Base-by-base conservation (phyloP, 2,888 invertebrate species). In the Petrolisthes manimaculis region DNA sequence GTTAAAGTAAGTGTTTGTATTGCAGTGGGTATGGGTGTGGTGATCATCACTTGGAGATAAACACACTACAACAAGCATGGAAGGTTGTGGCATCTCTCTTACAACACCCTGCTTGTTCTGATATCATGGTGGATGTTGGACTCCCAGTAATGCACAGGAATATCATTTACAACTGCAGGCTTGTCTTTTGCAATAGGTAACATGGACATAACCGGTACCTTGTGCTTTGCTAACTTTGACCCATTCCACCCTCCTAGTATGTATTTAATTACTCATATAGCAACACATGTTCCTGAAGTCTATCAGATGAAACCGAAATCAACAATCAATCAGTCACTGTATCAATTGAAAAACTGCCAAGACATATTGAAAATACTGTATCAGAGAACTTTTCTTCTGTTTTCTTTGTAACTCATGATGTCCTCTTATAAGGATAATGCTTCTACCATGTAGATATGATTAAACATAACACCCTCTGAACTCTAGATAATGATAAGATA, bases 101-200 rank as follows among this genome's bases (percentile, higher is more conserved):
- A 61, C 95, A 95, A 91, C 96, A 97, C 51, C 95, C 96, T 0
- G 94, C 95, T 51, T 97, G 97, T 92, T 95, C 96, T 92, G 97
- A 97, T 92, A 97, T 99, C 92, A 94, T 99, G 37, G 95, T 98
- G 90, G 98, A 99, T 93, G 97, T 99, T 18, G 99, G 99, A 12
- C 98, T 99, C 98, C 99, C 99, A 0, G 96, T 99, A 0, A 97
- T 97, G 95, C 98, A 98, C 93, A 96, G 97, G 92, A 97, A 98
- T 93, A 97, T 98, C 0, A 95, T 96, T 0, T 99, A 99, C 93
- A 99, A 99, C 93, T 99, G 99, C 93, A 95, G 98, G 89, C 96
- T 99, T 1, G 95, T 96, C 3, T 97, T 99, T 92, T 94, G 96
- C 0, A 99, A 99, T 93, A 96, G 93, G 94, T 94, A 92, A 92